phyloP scores from a whole-genome alignment of 2,113 vertebrate genomes.

The Lepidiolamprologus cunningtoni region DNA sequence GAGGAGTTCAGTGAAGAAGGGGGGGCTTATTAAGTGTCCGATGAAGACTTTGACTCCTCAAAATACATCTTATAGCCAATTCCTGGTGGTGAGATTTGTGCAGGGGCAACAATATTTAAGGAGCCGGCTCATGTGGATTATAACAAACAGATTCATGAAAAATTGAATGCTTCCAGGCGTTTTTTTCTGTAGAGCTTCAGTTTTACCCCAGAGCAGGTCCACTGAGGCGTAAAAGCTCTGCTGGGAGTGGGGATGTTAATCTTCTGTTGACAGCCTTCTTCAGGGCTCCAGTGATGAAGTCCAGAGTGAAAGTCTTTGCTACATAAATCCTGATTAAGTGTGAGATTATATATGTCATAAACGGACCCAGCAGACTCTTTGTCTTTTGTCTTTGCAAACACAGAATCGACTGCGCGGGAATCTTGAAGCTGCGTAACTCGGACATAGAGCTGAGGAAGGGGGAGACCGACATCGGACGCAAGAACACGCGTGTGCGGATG shows the following conservation, averaged over 20 bases:
- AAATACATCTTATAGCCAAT: neutral
- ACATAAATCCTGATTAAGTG: neutral
- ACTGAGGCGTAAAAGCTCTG: neutral
- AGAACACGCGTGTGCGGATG: conserved; percentile 90
- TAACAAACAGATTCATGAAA: neutral
- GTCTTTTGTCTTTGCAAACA: neutral
- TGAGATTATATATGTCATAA: neutral
- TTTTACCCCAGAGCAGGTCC: neutral
- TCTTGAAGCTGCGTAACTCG: conserved; percentile 90
- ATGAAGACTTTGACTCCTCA: neutral
- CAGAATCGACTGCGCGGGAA: conserved; percentile 93
- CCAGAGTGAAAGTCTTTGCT: neutral
- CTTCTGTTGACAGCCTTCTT: neutral
- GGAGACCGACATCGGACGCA: conserved; percentile 91
- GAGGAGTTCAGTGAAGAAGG: neutral
- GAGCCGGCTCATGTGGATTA: neutral
- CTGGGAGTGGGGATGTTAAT: neutral
- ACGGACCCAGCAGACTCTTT: neutral
- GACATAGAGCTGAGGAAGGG: conserved; percentile 94
- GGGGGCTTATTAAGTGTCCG: neutral
- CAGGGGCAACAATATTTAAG: neutral
- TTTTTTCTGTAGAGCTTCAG: neutral
- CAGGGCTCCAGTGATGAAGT: neutral
- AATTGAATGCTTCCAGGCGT: neutral
- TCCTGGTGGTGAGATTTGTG: neutral